phyloP scores from a whole-genome alignment of 2,888 invertebrate genomes.

The Polyploca ridens region DNA sequence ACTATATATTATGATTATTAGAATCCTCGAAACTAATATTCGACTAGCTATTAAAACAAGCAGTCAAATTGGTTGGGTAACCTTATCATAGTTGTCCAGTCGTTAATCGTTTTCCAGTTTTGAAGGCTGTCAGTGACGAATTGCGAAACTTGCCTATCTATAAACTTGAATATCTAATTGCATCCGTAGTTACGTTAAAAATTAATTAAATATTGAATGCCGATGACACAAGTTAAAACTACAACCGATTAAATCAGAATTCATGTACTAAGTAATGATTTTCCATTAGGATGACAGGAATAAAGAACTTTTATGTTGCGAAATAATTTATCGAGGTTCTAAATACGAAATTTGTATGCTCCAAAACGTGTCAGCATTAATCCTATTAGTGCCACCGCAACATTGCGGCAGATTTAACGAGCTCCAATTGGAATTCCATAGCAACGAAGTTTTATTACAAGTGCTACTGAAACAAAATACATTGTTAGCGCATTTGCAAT shows the following conservation, averaged over 20 bases:
- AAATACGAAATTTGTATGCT: not conserved
- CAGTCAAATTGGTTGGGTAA: not conserved
- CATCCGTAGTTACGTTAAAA: not conserved
- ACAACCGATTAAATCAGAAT: not conserved
- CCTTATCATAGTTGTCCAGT: not conserved
- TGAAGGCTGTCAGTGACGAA: slow-evolving; percentile 1
- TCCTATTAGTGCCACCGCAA: slow-evolving; percentile 41
- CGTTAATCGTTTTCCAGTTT: not conserved
- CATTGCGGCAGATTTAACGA: slow-evolving; percentile 38
- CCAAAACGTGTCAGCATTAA: slow-evolving; percentile 30
- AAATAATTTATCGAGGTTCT: not conserved
- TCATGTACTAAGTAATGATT: not conserved
- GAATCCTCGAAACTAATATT: too few species aligned
- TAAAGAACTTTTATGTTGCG: not conserved
- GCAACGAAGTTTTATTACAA: slow-evolving; percentile 42
- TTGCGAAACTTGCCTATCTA: not conserved
- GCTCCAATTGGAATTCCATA: slow-evolving; percentile 40
- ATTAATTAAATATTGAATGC: not conserved
- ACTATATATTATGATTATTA: not conserved
- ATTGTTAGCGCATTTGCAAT: slow-evolving; percentile 71
- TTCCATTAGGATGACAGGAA: slow-evolving; percentile 1
- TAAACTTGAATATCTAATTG: slow-evolving; percentile 4
- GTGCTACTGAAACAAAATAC: slow-evolving; percentile 60
- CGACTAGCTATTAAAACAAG: not conserved
- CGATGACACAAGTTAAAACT: not conserved